Percentiles rank a stretch among this genome's conserved stretches.
Evolutionary conservation across 37 sponge, comb jelly and placozoan species (phyloP).

Genomic region (Dysidea cf. avara): DNA sequence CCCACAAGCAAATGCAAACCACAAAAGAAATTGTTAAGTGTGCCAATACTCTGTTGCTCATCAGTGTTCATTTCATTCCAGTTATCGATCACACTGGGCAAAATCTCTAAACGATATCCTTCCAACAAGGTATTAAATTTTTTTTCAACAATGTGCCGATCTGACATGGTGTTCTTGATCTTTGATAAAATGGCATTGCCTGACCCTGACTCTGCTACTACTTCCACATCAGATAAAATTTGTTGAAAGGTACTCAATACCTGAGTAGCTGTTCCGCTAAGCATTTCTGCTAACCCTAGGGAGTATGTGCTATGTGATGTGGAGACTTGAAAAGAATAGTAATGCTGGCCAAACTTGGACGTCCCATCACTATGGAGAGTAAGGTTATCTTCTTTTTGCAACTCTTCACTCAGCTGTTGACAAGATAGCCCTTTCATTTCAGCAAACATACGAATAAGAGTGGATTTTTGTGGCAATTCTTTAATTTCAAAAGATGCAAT

Average conservation of each 20-base stretch:
- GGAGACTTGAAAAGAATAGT: background rate
- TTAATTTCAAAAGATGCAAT: background rate
- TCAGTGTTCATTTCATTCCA: background rate
- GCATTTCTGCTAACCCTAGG: constrained; percentile 6
- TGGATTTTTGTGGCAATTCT: background rate
- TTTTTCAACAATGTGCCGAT: no score
- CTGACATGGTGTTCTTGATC: constrained; percentile 27
- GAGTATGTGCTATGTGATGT: background rate
- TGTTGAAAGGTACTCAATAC: background rate
- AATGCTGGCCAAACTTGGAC: constrained; percentile 16
- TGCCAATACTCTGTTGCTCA: background rate
- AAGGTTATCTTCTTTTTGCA: background rate
- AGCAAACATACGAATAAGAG: background rate
- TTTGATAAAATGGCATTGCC: background rate
- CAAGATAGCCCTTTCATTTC: background rate
- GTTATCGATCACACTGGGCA: background rate
- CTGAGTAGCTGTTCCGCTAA: constrained; percentile 3
- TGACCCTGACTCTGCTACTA: background rate
- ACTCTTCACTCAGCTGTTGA: background rate
- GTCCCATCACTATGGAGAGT: constrained; percentile 18
- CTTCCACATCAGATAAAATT: background rate
- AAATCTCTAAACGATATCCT: background rate
- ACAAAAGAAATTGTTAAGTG: constrained; percentile 32
- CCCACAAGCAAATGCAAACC: constrained; percentile 40
- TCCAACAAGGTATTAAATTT: background rate